Evolutionary conservation across 2,888 invertebrate genomes (phyloP).

Genomic region (Folsomia manolachei): DNA sequence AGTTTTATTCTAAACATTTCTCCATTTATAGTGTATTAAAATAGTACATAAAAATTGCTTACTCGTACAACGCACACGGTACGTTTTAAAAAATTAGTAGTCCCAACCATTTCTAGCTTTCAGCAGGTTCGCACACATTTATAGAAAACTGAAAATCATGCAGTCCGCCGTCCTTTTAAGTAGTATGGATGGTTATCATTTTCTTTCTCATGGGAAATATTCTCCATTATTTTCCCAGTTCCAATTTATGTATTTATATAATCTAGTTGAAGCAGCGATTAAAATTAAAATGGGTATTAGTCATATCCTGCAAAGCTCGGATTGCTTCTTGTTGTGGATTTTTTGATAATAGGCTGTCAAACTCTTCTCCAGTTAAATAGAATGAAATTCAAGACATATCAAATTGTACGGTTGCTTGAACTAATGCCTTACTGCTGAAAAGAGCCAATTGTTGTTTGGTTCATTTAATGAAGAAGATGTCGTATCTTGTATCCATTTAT

Average conservation of each 20-base stretch:
- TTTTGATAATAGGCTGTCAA: not conserved
- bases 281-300: not conserved
- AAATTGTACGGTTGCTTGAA: not conserved
- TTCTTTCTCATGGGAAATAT: not conserved
- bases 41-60: too few relatives aligned
- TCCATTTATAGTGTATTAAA: not conserved
- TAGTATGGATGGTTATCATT: not conserved
- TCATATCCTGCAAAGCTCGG: too few relatives aligned
- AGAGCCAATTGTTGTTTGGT: not conserved
- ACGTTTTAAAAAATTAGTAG: too few relatives aligned
- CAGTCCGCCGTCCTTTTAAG: too few relatives aligned
- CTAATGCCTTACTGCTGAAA: too few relatives aligned
- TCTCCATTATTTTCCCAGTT: conserved; percentile 22
- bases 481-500: not conserved
- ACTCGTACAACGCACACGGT: too few relatives aligned
- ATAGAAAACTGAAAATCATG: too few relatives aligned
- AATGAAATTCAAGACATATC: not conserved
- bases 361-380: not conserved
- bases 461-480: not conserved
- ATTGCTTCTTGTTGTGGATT: not conserved
- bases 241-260: conserved; percentile 14
- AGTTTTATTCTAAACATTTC: not conserved
- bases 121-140: too few relatives aligned
- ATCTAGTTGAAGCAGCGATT: not conserved
- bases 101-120: too few relatives aligned